Conservation (phyloP, 2,888 invertebrate genomes). For the Globia sparganii region DNA sequence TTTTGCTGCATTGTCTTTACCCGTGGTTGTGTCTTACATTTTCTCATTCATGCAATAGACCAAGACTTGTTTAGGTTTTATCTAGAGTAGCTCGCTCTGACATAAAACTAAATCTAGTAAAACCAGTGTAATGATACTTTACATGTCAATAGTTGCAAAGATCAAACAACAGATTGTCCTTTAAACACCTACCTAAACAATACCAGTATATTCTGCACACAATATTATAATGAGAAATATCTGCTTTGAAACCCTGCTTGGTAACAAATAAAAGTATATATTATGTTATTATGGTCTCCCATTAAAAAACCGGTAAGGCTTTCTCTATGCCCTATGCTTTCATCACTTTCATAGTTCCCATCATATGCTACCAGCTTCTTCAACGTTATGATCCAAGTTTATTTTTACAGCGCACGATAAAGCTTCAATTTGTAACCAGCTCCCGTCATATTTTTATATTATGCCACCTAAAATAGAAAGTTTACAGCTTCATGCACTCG, state of each 20-base stretch:
- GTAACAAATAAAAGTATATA: not conserved
- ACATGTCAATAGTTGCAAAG: not conserved
- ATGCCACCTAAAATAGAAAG: conserved; percentile 33
- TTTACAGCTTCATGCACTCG: conserved; percentile 27
- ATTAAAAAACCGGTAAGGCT: not conserved
- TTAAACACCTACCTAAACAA: not conserved
- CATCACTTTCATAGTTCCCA: conserved; percentile 1
- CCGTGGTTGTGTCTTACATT: not conserved
- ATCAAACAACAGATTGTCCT: not conserved
- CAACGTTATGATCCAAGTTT: conserved; percentile 29
- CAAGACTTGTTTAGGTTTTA: not conserved
- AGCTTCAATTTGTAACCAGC: conserved; percentile 16
- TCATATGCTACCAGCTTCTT: conserved; percentile 10
- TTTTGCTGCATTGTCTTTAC: not conserved
- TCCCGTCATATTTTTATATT: conserved; percentile 12
- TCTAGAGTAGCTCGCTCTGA: no score
- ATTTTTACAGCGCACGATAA: conserved; percentile 44
- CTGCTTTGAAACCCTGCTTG: not conserved
- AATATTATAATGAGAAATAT: not conserved
- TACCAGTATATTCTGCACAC: not conserved
- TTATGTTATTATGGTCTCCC: not conserved
- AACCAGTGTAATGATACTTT: not conserved
- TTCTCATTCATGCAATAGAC: not conserved
- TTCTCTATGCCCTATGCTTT: conserved; percentile 1
- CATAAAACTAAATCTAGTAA: not conserved